Evolutionary conservation across 2,113 vertebrate species (phyloP).

Genomic region (Pygoscelis adeliae): DNA sequence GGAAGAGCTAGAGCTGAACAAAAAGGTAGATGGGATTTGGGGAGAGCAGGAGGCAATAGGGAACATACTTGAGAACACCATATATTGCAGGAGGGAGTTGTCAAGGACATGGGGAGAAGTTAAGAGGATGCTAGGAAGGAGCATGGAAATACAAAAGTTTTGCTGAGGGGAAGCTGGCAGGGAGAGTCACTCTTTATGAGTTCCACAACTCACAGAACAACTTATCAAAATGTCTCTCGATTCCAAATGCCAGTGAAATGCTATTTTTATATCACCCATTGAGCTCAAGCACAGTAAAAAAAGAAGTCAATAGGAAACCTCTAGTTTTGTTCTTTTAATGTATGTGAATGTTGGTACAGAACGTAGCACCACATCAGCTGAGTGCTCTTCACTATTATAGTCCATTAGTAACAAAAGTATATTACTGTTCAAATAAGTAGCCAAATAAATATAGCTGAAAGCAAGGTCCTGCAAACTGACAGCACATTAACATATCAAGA

Average conservation of each 20-base stretch:
- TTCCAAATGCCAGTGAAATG: not conserved
- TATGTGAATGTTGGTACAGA: not conserved
- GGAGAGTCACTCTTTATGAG: not conserved
- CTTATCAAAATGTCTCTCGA: not conserved
- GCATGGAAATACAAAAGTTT: not conserved
- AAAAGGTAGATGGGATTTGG: not conserved
- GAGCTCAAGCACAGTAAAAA: not conserved
- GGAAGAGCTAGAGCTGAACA: not conserved
- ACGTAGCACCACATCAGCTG: not conserved
- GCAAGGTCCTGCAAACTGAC: not conserved
- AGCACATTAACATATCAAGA: not conserved
- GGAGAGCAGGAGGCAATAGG: not conserved
- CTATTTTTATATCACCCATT: not conserved
- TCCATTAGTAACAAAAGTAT: not conserved
- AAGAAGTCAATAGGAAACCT: not conserved
- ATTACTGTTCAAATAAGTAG: not conserved
- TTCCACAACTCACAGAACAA: not conserved
- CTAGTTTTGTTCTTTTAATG: not conserved
- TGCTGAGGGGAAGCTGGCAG: not conserved
- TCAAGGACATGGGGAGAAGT: not conserved
- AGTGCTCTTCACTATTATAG: not conserved
- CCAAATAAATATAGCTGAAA: not conserved
- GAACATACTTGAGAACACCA: not conserved
- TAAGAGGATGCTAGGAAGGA: not conserved
- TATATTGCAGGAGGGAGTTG: not conserved